Conservation (phyloP, 2,888 invertebrate species). For the Lacanobia oleracea region DNA sequence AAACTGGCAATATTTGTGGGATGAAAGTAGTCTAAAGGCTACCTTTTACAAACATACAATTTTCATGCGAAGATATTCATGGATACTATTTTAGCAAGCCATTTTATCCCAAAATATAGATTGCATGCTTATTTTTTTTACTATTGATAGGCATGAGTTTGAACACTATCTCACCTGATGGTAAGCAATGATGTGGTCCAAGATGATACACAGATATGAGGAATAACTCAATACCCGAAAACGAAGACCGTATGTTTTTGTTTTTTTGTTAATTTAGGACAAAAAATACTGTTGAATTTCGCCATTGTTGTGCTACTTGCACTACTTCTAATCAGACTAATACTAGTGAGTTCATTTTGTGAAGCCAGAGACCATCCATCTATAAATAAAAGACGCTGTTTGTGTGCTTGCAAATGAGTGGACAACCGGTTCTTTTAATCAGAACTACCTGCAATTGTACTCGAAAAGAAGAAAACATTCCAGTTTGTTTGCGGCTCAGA, state of each 20-base stretch:
- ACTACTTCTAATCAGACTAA: slow-evolving; percentile 17
- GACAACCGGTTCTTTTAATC: slow-evolving; percentile 41
- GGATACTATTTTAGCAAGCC: too few species aligned
- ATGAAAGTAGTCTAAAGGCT: too few species aligned
- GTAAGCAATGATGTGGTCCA: too few species aligned
- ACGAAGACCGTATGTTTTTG: background rate
- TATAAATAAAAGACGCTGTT: slow-evolving; percentile 33
- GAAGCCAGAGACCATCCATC: background rate
- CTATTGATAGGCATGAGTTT: too few species aligned
- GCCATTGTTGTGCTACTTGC: background rate
- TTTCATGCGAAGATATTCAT: too few species aligned
- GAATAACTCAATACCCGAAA: background rate
- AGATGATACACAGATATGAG: too few species aligned
- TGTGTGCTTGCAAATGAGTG: slow-evolving; percentile 45
- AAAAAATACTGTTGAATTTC: background rate
- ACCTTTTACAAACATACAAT: too few species aligned
- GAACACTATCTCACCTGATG: too few species aligned
- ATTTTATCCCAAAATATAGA: background rate
- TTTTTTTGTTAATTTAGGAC: background rate
- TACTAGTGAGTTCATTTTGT: slow-evolving; percentile 2
- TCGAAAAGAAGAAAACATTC: slow-evolving; percentile 25
- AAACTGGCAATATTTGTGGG: too few species aligned
- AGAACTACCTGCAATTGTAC: slow-evolving; percentile 44
- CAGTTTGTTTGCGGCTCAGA: slow-evolving; percentile 27
- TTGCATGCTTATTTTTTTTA: background rate